phyloP scores from a whole-genome alignment of 2,797 vertebrate species.

The Parauchenoglanis ngamensis region DNA sequence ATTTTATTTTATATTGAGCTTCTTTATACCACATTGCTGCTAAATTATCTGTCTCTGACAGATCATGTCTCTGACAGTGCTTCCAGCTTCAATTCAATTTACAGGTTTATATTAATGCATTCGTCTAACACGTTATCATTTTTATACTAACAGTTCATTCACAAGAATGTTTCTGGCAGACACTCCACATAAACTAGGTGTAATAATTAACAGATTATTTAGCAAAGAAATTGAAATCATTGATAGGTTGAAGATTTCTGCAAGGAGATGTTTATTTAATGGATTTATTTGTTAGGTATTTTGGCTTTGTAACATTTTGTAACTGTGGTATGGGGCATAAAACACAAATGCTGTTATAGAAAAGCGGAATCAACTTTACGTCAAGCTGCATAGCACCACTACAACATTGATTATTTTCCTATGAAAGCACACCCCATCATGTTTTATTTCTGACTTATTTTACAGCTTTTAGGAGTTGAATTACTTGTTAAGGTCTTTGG shows the following conservation, averaged over 20 bases:
- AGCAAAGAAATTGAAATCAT: not conserved
- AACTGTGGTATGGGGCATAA: not conserved
- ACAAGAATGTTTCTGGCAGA: not conserved
- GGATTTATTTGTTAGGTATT: not conserved
- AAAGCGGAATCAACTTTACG: not conserved
- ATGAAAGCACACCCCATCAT: not conserved
- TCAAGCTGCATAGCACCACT: not conserved
- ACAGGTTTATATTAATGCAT: not conserved
- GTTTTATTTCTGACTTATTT: not conserved
- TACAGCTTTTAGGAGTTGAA: not conserved
- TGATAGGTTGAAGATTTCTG: not conserved
- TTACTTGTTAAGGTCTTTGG: not conserved
- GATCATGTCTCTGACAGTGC: not conserved
- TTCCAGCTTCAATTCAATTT: not conserved
- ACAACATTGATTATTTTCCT: not conserved
- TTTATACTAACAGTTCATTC: not conserved
- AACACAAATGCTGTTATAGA: not conserved
- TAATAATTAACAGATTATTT: not conserved
- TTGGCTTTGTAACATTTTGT: constrained; percentile 1
- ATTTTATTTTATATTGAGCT: not conserved
- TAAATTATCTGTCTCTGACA: not conserved
- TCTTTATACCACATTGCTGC: not conserved
- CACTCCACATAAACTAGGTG: not conserved
- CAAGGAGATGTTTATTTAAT: not conserved
- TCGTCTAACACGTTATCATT: not conserved